Evolutionary conservation across 2,113 vertebrate species (phyloP), one percentile per base, ranked within the genome.

Genomic region (Chaenogobius annularis): DNA sequence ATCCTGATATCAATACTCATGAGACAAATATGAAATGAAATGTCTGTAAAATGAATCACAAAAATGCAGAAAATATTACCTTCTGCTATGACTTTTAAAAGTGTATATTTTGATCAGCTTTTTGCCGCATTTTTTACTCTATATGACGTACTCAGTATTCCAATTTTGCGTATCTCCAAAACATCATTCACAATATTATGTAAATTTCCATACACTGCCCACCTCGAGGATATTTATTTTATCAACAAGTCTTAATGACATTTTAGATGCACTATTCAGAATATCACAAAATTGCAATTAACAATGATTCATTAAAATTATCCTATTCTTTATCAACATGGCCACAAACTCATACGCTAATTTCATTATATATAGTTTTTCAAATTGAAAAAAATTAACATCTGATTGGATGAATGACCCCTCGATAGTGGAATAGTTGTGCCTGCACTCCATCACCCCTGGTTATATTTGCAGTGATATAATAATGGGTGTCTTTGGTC

Each of bases 401-500:
- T 4, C 44, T 7, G 47, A 50, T 20, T 20, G 19, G 20, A 20
- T 10, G 48, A 61, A 35, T 61, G 58, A 35, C 58, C 58, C 56
- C 26, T 35, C 37, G 35, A 40, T 37, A 63, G 61, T 40, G n/a
- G 35, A 5, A 40, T 8, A 40, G 61, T 62, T 48, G 67, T 78
- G 58, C 69, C 61, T 31, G 48, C 68, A 20, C 67, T 69, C 66
- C 69, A 65, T 82, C n/a, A 22, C 1, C 19, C 68, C 47, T 13
- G 44, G n/a, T 69, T 26, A 55, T 59, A 20, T 56, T 69, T 62
- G 14, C 5, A 71, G 66, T 75, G 70, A 70, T 71, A 17, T 61
- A 61, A 69, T 56, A 54, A 54, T 54, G 70, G 73, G 74, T 26
- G 82, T 86, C 84, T 88, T 88, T 88, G 83, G 83, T 88, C 61